Evolutionary conservation across 2,888 invertebrate species (phyloP), one percentile per base, ranked within the genome.

Genomic region (Danaus chrysippus): DNA sequence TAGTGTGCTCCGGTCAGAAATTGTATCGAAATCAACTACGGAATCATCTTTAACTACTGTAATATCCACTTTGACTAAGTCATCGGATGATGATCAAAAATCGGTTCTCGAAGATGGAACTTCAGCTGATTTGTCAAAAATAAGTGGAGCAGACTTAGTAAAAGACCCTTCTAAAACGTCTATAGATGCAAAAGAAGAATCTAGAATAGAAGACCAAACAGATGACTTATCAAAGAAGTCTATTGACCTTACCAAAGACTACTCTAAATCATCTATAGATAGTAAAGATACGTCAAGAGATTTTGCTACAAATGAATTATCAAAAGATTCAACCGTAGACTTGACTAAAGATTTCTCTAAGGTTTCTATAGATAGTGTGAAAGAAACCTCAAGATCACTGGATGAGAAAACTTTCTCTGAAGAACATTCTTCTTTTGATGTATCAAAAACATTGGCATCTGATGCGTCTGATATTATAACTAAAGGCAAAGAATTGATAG

Each of bases 161-260:
- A 91, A 89, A 75, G 91, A 91, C 66, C 78, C 81, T 34, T 90
- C 90, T 42, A 90, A 89, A 76, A 85, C 86, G 1, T 90, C 89
- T 3, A 77, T 87, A 23, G 90, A 89, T 42, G 72, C 78, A 6
- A 90, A 87, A 75, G 89, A 89, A 62, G 88, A 88, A 71, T 84
- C 73, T 11, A 82, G 76, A 70, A 70, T 79, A 13, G 90, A 90
- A 49, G 87, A 89, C 46, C 82, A 78, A 60, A 66, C 73, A 10
- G 90, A 89, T 74, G 90, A 91, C 67, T 72, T 90, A n/a, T 91
- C 91, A 0, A 91, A 91, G 64, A 91, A 90, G 70, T 91, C 91
- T 0, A 74, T 90, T 42, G 91, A 90, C 65, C 71, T 91, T 63
- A 89, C 89, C 9, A 91, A 91, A 73, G 91, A 91, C 71, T 91